These are phyloP conservation scores for Distichodus sexfasciatus DNA, from an alignment of 2,797 vertebrate species.

Conservation along the genomic window DNA sequence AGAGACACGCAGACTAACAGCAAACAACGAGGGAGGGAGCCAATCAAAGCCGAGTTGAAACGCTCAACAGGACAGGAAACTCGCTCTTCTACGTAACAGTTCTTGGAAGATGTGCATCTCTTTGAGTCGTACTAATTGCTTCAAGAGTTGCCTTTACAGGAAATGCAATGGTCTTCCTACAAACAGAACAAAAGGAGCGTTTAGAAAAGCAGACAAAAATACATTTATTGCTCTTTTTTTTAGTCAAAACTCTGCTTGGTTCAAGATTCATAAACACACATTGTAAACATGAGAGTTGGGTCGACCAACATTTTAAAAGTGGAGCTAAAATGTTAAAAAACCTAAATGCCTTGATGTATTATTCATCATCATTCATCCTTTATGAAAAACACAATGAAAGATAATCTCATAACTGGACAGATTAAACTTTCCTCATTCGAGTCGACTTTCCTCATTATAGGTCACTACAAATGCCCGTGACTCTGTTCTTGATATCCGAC, in stretches of 20 bases:
- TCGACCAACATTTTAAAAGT: conserved; percentile 47
- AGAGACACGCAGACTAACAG: conserved; percentile 52
- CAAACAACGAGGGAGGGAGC: conserved; percentile 33
- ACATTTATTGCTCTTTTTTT: conserved; percentile 66
- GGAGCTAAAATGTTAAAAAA: conserved; percentile 57
- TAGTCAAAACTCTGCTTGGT: not conserved
- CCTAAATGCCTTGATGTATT: not conserved
- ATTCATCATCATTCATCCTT: not conserved
- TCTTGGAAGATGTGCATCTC: conserved; percentile 23
- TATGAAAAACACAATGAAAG: not conserved
- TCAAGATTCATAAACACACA: conserved; percentile 23
- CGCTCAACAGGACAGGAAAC: conserved; percentile 20
- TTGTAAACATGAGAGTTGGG: conserved; percentile 13
- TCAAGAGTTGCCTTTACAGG: conserved; percentile 9
- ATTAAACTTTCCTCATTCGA: not conserved
- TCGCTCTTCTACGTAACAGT: conserved; percentile 26
- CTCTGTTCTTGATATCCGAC: not conserved
- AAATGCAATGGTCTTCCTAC: conserved; percentile 6
- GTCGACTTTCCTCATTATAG: no score
- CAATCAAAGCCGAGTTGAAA: conserved; percentile 29
- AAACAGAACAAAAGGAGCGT: conserved; percentile 23
- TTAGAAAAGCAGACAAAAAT: conserved; percentile 54
- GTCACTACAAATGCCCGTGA: not conserved
- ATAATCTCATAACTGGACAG: not conserved
- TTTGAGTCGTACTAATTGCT: conserved; percentile 10